Evolutionary conservation across 2,797 vertebrate species (phyloP).

Genomic region (Halcyon badia): DNA sequence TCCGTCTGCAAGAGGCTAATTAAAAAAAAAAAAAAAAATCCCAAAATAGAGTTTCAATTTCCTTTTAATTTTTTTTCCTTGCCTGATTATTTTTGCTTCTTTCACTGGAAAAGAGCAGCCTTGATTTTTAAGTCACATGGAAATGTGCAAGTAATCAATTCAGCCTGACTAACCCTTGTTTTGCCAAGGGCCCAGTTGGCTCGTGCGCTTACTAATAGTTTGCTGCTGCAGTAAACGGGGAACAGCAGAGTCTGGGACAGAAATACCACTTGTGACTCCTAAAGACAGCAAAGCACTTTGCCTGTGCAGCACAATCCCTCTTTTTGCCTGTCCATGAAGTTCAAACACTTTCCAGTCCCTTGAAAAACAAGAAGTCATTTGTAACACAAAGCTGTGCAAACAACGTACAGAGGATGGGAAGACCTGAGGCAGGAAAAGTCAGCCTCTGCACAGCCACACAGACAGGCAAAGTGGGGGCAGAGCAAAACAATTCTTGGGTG

Average conservation of each 20-base stretch:
- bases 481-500: background rate
- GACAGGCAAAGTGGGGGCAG: background rate
- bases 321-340: background rate
- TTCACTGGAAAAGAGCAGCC: background rate
- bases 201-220: background rate
- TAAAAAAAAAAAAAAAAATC: background rate
- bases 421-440: background rate
- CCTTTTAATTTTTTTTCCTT: background rate
- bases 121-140: background rate
- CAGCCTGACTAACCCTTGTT: background rate
- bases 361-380: background rate
- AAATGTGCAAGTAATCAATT: constrained; percentile 27
- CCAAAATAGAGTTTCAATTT: background rate
- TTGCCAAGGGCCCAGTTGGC: background rate
- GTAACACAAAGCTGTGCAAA: background rate
- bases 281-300: background rate
- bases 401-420: background rate
- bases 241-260: background rate
- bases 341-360: background rate
- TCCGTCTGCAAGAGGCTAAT: background rate
- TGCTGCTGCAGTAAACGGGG: background rate
- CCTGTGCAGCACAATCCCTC: background rate
- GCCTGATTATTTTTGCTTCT: background rate
- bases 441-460: background rate
- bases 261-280: background rate